Conservation (phyloP, 2,888 invertebrate species). For the Helleia helle region DNA sequence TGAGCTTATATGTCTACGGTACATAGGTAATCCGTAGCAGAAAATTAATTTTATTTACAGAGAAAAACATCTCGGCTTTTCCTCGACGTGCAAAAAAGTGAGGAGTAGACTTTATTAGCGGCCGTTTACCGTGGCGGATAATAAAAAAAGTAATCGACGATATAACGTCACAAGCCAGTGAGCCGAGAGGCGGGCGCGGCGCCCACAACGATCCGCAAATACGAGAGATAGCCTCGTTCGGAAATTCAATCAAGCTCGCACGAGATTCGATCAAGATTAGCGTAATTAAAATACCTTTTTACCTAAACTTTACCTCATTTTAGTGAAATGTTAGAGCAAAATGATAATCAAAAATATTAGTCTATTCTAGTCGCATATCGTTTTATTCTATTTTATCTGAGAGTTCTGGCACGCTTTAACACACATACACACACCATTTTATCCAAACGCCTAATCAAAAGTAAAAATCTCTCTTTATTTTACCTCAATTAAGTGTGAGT, state of each 20-base stretch:
- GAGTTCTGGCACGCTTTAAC: too few species aligned
- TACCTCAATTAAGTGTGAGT: too few species aligned
- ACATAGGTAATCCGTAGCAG: not conserved
- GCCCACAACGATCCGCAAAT: conserved; percentile 54
- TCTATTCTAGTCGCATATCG: too few species aligned
- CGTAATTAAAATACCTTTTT: conserved; percentile 66
- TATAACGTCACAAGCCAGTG: conserved; percentile 66
- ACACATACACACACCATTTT: too few species aligned
- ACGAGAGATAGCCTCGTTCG: conserved; percentile 59
- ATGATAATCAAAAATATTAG: too few species aligned
- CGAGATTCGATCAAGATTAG: conserved; percentile 67
- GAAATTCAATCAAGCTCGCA: conserved; percentile 68
- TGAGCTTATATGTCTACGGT: too few species aligned
- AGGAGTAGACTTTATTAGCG: conserved; percentile 53
- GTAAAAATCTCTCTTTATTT: too few species aligned
- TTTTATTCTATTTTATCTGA: too few species aligned
- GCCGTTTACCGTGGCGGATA: conserved; percentile 57
- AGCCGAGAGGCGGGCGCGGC: conserved; percentile 44
- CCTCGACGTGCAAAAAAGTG: conserved; percentile 34
- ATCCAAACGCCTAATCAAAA: too few species aligned
- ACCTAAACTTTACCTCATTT: conserved; percentile 27
- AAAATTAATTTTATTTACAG: conserved; percentile 15
- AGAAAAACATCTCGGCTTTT: conserved; percentile 22
- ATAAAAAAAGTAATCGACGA: conserved; percentile 52
- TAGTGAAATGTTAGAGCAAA: too few species aligned